Conservation (phyloP, 1,140 invertebrate species). For the Lepidurus couesii region DNA sequence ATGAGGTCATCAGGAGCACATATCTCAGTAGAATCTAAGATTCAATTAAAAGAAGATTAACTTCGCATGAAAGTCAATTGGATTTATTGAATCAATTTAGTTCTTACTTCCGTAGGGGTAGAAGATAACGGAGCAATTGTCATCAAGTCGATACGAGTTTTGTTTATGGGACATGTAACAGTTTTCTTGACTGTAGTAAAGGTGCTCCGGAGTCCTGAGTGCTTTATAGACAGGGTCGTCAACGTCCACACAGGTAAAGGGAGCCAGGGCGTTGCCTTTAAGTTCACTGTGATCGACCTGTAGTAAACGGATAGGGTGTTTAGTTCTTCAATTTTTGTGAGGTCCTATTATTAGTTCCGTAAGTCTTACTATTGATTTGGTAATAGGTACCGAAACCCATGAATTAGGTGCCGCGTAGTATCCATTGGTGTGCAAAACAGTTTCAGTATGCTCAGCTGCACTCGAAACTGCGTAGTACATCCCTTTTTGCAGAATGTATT, state of each 20-base stretch:
- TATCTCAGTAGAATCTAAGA: no score
- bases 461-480: slow-evolving; percentile 30
- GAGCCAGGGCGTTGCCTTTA: neutral
- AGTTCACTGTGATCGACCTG: neutral
- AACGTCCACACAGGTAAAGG: neutral
- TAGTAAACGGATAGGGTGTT: neutral
- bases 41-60: no score
- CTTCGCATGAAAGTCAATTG: neutral
- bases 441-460: neutral
- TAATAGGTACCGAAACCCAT: neutral
- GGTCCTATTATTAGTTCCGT: neutral
- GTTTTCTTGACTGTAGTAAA: neutral
- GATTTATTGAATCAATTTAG: neutral
- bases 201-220: neutral
- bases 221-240: neutral
- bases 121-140: neutral
- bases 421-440: slow-evolving; percentile 23
- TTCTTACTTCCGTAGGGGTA: neutral
- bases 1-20: no score
- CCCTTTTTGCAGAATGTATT: slow-evolving; percentile 11
- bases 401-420: slow-evolving; percentile 6
- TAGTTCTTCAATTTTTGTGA: neutral
- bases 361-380: slow-evolving; percentile 1
- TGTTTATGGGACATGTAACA: neutral
- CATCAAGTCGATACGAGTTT: neutral